Percentiles rank a stretch among this genome's conserved stretches.
Evolutionary conservation across 2,888 invertebrate genomes (phyloP).

Genomic region (Crocallis elinguaria): DNA sequence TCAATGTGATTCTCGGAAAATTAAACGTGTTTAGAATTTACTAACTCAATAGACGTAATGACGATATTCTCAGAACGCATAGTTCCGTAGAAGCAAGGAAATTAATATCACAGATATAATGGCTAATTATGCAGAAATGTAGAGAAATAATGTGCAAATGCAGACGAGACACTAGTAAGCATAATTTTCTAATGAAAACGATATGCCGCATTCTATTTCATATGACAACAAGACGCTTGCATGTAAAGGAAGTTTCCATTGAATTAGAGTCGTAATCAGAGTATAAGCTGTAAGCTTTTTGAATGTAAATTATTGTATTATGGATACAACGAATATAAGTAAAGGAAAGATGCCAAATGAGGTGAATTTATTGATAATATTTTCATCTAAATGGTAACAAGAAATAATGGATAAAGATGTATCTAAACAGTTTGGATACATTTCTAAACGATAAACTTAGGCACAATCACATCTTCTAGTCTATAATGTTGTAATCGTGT

Average conservation of each 20-base stretch:
- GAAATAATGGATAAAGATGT: no score
- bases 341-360: no score
- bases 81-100: slow-evolving; percentile 21
- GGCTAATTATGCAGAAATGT: slow-evolving; percentile 20
- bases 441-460: no score
- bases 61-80: slow-evolving; percentile 18
- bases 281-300: slow-evolving; percentile 4
- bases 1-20: neutral
- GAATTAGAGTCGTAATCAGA: slow-evolving; percentile 1
- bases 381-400: no score
- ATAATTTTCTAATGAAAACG: slow-evolving; percentile 24
- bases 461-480: neutral
- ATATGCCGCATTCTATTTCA: slow-evolving; percentile 19
- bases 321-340: no score
- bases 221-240: slow-evolving; percentile 16
- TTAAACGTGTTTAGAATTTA: neutral
- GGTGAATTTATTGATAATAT: no score
- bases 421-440: no score
- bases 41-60: neutral
- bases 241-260: slow-evolving; percentile 12
- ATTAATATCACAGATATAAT: slow-evolving; percentile 19
- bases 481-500: neutral
- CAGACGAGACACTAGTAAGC: slow-evolving; percentile 5
- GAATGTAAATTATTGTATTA: neutral
- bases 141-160: slow-evolving; percentile 22